These are phyloP conservation scores for Lagorchestes hirsutus DNA, from an alignment of 2,797 vertebrate genomes.

Conservation along the genomic window DNA sequence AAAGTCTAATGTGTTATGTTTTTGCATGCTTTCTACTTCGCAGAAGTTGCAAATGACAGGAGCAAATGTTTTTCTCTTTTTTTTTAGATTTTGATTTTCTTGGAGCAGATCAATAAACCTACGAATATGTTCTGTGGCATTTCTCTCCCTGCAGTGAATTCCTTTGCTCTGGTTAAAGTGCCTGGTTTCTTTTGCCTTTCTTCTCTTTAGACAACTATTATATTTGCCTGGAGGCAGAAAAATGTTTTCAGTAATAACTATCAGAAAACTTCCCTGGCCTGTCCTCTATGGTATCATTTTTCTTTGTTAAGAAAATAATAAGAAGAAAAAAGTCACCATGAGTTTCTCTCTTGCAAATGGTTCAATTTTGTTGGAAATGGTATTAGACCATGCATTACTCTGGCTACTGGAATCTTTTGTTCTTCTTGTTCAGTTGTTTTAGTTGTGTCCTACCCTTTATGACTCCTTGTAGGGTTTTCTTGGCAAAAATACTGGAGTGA, in stretches of 20 bases:
- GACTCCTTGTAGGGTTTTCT: background rate
- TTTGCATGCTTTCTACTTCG: background rate
- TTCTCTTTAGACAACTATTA: constrained; percentile 47
- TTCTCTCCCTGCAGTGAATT: constrained; percentile 4
- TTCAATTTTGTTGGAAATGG: background rate
- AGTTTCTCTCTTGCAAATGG: background rate
- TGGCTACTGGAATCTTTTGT: background rate
- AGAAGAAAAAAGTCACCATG: background rate
- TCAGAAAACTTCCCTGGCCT: constrained; percentile 17
- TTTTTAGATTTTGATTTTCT: constrained; percentile 2
- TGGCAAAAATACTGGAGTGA: background rate
- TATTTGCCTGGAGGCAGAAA: constrained; percentile 45
- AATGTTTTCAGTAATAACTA: constrained; percentile 53
- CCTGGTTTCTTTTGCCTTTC: background rate
- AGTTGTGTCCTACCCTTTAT: background rate
- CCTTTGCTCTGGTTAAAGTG: constrained; percentile 33
- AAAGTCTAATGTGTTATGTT: background rate
- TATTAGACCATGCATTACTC: background rate
- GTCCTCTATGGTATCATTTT: constrained; percentile 15
- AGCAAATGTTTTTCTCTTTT: no score
- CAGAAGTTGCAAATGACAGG: background rate
- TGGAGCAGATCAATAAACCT: constrained; percentile 6
- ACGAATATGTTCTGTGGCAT: background rate
- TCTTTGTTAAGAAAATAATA: background rate
- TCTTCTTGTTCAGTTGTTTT: background rate